These are phyloP conservation scores for Lepilemur septentrionalis DNA, from an alignment of 2,797 vertebrate genomes.

Conservation along the genomic window DNA sequence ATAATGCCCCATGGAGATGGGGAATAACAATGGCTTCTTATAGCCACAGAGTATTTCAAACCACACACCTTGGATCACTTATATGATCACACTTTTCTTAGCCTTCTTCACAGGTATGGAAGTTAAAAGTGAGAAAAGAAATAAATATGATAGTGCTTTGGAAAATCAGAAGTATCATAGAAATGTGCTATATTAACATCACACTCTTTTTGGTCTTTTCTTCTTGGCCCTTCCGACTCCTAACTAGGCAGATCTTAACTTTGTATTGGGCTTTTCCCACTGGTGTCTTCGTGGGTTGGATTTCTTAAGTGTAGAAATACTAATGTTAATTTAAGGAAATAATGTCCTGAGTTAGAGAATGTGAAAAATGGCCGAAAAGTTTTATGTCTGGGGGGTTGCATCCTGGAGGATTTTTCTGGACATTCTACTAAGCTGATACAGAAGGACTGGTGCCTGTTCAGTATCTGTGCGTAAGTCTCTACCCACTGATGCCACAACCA, in stretches of 20 bases:
- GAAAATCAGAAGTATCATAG: neutral
- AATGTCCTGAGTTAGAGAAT: neutral
- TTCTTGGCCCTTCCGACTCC: neutral
- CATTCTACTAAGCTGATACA: neutral
- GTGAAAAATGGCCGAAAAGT: neutral
- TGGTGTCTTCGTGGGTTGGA: neutral
- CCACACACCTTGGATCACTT: neutral
- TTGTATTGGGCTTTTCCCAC: neutral
- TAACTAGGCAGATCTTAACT: neutral
- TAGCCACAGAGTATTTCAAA: neutral
- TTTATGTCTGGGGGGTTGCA: neutral
- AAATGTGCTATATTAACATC: neutral
- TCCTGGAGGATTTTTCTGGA: neutral
- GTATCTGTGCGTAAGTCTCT: neutral
- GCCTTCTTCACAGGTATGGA: neutral
- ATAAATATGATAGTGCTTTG: neutral
- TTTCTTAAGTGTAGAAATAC: neutral
- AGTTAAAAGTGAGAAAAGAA: neutral
- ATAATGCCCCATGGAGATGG: neutral
- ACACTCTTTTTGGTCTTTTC: neutral
- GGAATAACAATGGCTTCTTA: neutral
- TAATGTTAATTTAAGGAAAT: neutral
- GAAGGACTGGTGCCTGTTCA: neutral
- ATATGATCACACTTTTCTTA: neutral
- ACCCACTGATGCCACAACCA: neutral